Conservation (phyloP, 1,140 invertebrate species). For the Dreissena rostriformis region DNA sequence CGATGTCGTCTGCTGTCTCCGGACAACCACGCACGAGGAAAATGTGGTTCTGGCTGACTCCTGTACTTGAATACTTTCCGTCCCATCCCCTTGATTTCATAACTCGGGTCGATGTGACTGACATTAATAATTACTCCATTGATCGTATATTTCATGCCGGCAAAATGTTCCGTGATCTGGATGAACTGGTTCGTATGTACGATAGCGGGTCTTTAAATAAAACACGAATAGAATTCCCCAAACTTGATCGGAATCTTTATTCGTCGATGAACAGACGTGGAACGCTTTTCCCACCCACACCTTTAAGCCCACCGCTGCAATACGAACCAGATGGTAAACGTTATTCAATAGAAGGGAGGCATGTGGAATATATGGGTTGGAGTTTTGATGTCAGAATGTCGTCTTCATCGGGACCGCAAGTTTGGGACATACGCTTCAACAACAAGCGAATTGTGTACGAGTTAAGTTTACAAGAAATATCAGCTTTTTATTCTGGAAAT, state of each 20-base stretch:
- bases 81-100: constrained; percentile 66
- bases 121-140: constrained; percentile 55
- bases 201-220: constrained; percentile 25
- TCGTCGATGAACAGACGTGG: constrained; percentile 38
- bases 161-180: constrained; percentile 45
- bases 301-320: constrained; percentile 37
- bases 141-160: constrained; percentile 61
- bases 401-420: constrained; percentile 62
- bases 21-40: constrained; percentile 38
- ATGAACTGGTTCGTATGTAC: constrained; percentile 38
- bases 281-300: constrained; percentile 47
- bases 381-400: constrained; percentile 66
- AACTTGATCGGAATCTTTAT: constrained; percentile 28
- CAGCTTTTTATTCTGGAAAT: constrained; percentile 69
- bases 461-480: constrained; percentile 69
- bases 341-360: constrained; percentile 62
- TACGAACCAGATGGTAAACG: constrained; percentile 87
- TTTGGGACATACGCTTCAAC: constrained; percentile 78
- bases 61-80: constrained; percentile 53
- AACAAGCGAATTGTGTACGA: constrained; percentile 71
- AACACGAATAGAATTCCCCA: constrained; percentile 42
- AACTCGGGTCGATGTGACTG: constrained; percentile 56
- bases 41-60: constrained; percentile 65
- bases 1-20: constrained; percentile 51
- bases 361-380: constrained; percentile 71